phyloP scores from a whole-genome alignment of 2,113 vertebrate genomes.

The Halcyon senegalensis region DNA sequence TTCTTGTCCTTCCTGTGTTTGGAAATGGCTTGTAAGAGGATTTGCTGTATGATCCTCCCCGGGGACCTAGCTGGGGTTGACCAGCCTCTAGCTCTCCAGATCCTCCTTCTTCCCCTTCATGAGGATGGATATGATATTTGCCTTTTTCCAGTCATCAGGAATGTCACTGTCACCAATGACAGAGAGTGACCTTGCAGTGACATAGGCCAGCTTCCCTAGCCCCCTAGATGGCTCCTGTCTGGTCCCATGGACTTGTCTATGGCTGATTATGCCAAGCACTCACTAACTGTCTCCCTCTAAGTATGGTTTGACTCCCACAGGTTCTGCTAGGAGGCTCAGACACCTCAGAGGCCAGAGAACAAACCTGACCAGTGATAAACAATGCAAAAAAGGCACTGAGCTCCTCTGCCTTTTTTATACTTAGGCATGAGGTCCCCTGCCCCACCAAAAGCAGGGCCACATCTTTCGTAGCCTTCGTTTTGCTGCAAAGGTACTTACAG shows the following conservation, averaged over 20 bases:
- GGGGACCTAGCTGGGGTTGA: background rate
- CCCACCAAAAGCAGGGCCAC: background rate
- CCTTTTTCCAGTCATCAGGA: background rate
- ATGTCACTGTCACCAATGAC: background rate
- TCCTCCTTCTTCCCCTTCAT: background rate
- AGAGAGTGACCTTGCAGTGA: background rate
- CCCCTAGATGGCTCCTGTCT: background rate
- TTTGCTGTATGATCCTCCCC: background rate
- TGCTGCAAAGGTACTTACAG: background rate
- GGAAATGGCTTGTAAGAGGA: background rate
- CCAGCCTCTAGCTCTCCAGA: background rate
- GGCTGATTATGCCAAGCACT: background rate
- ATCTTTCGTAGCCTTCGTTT: background rate
- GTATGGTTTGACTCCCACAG: background rate
- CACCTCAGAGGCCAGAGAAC: background rate
- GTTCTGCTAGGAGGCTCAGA: background rate
- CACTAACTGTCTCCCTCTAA: background rate
- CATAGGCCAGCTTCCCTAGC: background rate
- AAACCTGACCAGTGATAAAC: background rate
- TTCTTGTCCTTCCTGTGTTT: background rate
- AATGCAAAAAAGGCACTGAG: background rate
- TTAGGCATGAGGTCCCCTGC: background rate
- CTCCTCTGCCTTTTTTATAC: background rate
- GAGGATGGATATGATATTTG: background rate
- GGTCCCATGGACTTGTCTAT: background rate